A percentile compares a stretch with the other conserved stretches of the same genome.
Evolutionary conservation across 1,140 invertebrate species (phyloP).

Genomic region (Calosoma granatense): DNA sequence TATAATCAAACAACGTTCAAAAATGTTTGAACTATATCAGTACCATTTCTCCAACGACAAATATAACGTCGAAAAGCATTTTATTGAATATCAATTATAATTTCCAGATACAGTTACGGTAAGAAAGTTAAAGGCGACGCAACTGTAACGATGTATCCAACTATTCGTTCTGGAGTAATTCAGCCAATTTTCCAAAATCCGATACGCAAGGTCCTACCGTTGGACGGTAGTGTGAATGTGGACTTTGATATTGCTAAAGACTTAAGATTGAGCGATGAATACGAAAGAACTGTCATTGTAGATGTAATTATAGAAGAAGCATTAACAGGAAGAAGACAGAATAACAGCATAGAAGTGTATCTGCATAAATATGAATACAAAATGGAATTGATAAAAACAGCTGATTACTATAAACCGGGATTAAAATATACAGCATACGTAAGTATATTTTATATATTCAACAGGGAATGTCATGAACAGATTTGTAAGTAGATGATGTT

Average conservation of each 20-base stretch:
- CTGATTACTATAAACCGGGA: constrained; percentile 79
- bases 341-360: constrained; percentile 58
- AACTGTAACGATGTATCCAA: constrained; percentile 62
- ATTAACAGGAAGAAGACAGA: constrained; percentile 70
- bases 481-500: constrained; percentile 14
- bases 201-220: constrained; percentile 64
- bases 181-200: constrained; percentile 62
- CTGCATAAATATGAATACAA: constrained; percentile 74
- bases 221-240: constrained; percentile 65
- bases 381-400: constrained; percentile 70
- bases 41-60: no score
- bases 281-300: constrained; percentile 60
- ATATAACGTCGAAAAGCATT: constrained; percentile 14
- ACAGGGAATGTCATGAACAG: constrained; percentile 9
- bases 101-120: constrained; percentile 61
- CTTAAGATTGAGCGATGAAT: constrained; percentile 59
- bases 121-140: constrained; percentile 71
- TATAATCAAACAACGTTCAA: no score
- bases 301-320: constrained; percentile 73
- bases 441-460: constrained; percentile 29
- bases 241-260: constrained; percentile 67
- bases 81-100: constrained; percentile 24
- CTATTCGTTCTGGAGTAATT: constrained; percentile 64
- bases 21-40: no score
- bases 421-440: constrained; percentile 74